phyloP scores from a whole-genome alignment of 2,797 vertebrate genomes.

The Tapirus indicus region DNA sequence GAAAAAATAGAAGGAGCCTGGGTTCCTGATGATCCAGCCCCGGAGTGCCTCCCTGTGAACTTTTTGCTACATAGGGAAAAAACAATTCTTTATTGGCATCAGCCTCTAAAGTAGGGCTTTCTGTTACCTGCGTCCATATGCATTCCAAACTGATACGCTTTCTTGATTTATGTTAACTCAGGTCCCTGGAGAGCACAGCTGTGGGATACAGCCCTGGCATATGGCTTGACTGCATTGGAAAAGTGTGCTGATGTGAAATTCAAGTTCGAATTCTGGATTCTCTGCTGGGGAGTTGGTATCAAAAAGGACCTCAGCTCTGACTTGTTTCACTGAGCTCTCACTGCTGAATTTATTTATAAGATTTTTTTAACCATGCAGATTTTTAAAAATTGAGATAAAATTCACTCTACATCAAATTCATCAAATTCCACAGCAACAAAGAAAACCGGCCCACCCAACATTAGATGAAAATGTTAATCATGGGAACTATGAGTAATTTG shows the following conservation, averaged over 20 bases:
- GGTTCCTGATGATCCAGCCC: neutral
- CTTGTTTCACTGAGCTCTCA: neutral
- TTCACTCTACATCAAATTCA: neutral
- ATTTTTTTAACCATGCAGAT: too few species aligned
- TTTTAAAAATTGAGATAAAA: neutral
- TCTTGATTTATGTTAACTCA: neutral
- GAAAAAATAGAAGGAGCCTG: neutral
- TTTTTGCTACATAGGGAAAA: neutral
- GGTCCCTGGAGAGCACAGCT: neutral
- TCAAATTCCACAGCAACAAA: too few species aligned
- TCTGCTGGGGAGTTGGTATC: neutral
- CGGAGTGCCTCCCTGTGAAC: neutral
- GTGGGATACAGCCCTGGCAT: too few species aligned
- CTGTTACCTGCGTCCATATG: neutral
- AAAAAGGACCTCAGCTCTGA: constrained; percentile 45
- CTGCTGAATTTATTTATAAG: neutral
- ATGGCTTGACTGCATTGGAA: neutral
- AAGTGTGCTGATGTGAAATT: neutral
- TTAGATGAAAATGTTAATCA: neutral
- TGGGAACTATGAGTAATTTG: neutral
- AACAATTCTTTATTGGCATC: neutral
- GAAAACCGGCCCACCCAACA: neutral
- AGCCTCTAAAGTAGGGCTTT: neutral
- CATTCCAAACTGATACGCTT: neutral
- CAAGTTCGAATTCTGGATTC: neutral